Conservation (phyloP, 2,113 vertebrate genomes). For the Oophaga pumilio region DNA sequence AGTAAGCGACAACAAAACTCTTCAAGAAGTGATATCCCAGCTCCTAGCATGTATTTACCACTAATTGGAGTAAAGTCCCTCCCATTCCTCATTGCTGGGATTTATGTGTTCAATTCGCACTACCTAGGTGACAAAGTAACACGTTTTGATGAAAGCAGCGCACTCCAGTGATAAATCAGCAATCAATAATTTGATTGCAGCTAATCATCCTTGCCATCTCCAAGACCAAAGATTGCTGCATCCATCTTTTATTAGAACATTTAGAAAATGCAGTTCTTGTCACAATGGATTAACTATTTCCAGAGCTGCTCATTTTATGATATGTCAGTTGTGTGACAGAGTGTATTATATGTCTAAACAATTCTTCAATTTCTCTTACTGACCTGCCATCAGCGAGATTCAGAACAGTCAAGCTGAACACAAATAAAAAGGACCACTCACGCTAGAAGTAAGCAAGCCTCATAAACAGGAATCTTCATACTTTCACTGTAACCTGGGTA, state of each 20-base stretch:
- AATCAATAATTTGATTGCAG: slow-evolving; percentile 76
- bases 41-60: slow-evolving; percentile 59
- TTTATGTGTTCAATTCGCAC: slow-evolving; percentile 58
- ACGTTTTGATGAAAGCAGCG: slow-evolving; percentile 69
- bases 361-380: background rate
- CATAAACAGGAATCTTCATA: background rate
- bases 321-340: slow-evolving; percentile 63
- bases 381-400: slow-evolving; percentile 1
- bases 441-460: background rate
- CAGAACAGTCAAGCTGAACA: background rate
- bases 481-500: background rate
- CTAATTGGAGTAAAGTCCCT: slow-evolving; percentile 65
- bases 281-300: slow-evolving; percentile 55
- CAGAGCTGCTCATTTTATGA: slow-evolving; percentile 21
- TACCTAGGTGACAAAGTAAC: slow-evolving; percentile 59
- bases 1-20: slow-evolving; percentile 9
- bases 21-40: slow-evolving; percentile 23
- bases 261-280: slow-evolving; percentile 66
- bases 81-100: slow-evolving; percentile 68
- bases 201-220: slow-evolving; percentile 72
- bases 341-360: background rate
- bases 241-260: slow-evolving; percentile 71
- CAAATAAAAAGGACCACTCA: background rate
- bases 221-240: slow-evolving; percentile 75
- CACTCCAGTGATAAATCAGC: slow-evolving; percentile 75